Conservation (phyloP, 2,797 vertebrate species). For the Urosaurus nigricauda region DNA sequence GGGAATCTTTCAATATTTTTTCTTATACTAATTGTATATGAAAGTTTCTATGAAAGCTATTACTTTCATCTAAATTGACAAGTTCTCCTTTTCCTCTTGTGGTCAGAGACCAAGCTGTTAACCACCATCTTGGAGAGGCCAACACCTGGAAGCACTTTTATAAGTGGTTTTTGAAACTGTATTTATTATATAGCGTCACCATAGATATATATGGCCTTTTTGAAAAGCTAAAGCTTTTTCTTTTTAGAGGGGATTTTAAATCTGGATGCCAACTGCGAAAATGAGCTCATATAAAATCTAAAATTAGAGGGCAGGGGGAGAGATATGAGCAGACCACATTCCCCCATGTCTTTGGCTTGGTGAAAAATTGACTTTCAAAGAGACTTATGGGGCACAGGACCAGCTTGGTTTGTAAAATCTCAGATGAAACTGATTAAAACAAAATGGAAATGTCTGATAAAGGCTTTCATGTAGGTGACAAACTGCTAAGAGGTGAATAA, state of each 20-base stretch:
- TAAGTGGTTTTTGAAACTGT: slow-evolving; percentile 48
- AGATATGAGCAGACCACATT: not conserved
- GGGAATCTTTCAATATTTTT: slow-evolving; percentile 70
- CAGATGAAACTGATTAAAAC: slow-evolving; percentile 3
- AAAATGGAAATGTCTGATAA: not conserved
- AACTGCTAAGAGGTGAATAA: not conserved
- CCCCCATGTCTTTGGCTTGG: not conserved
- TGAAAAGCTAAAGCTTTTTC: not conserved
- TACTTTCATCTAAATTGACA: slow-evolving; percentile 62
- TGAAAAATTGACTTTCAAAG: not conserved
- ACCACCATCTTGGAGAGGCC: slow-evolving; percentile 25
- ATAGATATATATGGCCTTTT: slow-evolving; percentile 8
- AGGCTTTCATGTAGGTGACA: not conserved
- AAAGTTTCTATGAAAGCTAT: slow-evolving; percentile 62
- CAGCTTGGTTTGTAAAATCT: not conserved
- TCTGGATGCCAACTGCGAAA: slow-evolving; percentile 12
- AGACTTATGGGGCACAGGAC: not conserved
- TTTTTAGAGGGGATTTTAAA: slow-evolving; percentile 14
- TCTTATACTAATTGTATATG: slow-evolving; percentile 62
- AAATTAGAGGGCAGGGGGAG: not conserved
- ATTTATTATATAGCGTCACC: not conserved
- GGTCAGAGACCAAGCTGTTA: not conserved
- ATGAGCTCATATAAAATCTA: slow-evolving; percentile 9
- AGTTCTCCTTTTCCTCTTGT: slow-evolving; percentile 62
- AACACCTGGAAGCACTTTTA: slow-evolving; percentile 67